Evolutionary conservation across 2,888 invertebrate species (phyloP), one percentile per base, ranked within the genome.

Genomic region (Chirona hameri): DNA sequence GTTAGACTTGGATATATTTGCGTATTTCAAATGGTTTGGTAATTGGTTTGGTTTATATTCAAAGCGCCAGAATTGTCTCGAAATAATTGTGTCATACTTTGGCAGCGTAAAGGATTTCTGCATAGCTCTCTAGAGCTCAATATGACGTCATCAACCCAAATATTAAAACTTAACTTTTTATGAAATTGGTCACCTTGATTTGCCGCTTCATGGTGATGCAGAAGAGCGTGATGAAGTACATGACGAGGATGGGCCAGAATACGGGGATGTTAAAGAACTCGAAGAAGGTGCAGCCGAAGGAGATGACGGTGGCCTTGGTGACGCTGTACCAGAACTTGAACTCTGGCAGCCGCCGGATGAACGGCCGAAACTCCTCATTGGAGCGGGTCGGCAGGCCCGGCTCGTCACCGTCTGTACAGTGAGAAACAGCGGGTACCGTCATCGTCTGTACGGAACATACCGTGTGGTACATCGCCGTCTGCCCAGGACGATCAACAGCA

Each of bases 311-410:
- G 86, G 98, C 97, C 88, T 97, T 98, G 84, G 95, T 93, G 84
- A 98, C 95, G 86, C 98, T 97, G 86, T 98, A 93, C 99, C 99
- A 99, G 89, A 99, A 99, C 89, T 99, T 99, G 88, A 99, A 99
- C 90, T 99, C 99, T 81, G 99, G 99, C 88, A 99, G 90, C 86
- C 99, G 92, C 84, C 92, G 88, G 88, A 99, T 98, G 88, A 99
- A 99, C 81, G 99, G 99, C 87, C 98, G 92, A 89, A 99, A 99
- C 89, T 99, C 99, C 90, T 99, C 99, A 87, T 95, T 96, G 72
- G 94, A 93, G 88, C 94, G 93, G 76, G 97, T 98, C 76, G 99
- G 99, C 86, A 99, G 91, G 87, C 95, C 95, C 82, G 98, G 98
- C 60, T 98, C 98, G 89, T 96, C 96, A 87, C 91, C 92, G 52